A percentile compares a stretch with the other conserved stretches of the same genome.
Evolutionary conservation across 1,140 invertebrate species (phyloP).

Genomic region (Psilanteris sp.): DNA sequence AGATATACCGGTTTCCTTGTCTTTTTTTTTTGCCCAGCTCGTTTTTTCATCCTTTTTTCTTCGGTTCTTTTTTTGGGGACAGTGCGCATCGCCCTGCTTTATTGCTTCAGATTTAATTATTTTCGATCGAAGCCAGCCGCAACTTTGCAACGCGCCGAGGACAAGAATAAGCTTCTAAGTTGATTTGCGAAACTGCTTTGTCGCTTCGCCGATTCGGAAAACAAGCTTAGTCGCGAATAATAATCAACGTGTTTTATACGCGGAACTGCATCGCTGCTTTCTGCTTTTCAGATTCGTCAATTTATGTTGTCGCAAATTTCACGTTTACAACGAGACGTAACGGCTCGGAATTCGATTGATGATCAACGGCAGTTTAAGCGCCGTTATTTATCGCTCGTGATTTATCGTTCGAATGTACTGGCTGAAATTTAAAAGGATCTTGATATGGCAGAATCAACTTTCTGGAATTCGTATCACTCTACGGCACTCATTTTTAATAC

Average conservation of each 20-base stretch:
- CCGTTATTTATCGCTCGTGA: slow-evolving; percentile 40
- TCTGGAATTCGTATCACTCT: slow-evolving; percentile 29
- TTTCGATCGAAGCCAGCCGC: slow-evolving; percentile 57
- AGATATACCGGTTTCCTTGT: slow-evolving; percentile 41
- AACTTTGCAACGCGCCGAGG: slow-evolving; percentile 48
- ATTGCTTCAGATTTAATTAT: slow-evolving; percentile 65
- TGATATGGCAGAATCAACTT: slow-evolving; percentile 25
- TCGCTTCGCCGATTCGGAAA: slow-evolving; percentile 62
- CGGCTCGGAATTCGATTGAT: slow-evolving; percentile 36
- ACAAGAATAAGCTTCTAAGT: slow-evolving; percentile 65
- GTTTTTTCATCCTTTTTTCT: not conserved
- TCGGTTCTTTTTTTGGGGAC: slow-evolving; percentile 6
- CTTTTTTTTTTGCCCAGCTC: not conserved
- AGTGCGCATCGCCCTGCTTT: slow-evolving; percentile 54
- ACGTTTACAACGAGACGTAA: slow-evolving; percentile 32
- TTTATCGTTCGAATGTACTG: slow-evolving; percentile 16
- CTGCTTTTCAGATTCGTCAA: slow-evolving; percentile 44
- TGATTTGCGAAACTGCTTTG: slow-evolving; percentile 65
- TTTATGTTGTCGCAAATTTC: slow-evolving; percentile 52
- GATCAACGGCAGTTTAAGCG: slow-evolving; percentile 39
- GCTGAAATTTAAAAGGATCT: slow-evolving; percentile 35
- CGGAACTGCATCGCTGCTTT: slow-evolving; percentile 35
- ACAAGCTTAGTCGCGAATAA: slow-evolving; percentile 63
- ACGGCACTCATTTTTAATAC: not conserved
- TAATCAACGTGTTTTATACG: slow-evolving; percentile 58